Conservation (phyloP, 2,888 invertebrate species). For the Amblyjoppa proteus region DNA sequence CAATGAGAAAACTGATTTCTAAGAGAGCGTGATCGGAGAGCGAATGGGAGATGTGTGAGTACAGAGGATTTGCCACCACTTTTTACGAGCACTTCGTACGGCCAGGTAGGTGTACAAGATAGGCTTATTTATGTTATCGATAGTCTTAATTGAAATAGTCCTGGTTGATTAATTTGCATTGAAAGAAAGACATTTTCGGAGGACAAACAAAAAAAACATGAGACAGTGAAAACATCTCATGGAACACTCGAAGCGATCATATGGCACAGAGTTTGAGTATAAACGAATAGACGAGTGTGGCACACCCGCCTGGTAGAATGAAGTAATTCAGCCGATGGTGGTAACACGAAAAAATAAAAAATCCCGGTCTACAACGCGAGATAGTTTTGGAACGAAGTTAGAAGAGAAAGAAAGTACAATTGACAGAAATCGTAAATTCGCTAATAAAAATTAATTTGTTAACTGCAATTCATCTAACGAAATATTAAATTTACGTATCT, state of each 20-base stretch:
- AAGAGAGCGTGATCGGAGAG: constrained; percentile 46
- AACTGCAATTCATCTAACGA: constrained; percentile 53
- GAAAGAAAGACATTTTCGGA: constrained; percentile 22
- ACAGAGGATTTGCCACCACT: constrained; percentile 34
- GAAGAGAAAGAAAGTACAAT: constrained; percentile 15
- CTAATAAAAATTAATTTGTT: constrained; percentile 58
- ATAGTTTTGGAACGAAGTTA: constrained; percentile 29
- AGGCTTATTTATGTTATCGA: constrained; percentile 39
- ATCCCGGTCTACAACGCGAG: constrained; percentile 25
- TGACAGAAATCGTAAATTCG: constrained; percentile 44
- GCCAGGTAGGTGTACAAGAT: constrained; percentile 10
- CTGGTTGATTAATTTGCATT: constrained; percentile 26
- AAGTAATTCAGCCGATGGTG: constrained; percentile 44
- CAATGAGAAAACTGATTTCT: constrained; percentile 47
- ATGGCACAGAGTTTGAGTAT: constrained; percentile 71
- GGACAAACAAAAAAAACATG: constrained; percentile 35
- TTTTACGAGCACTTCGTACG: constrained; percentile 37
- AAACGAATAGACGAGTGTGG: constrained; percentile 39
- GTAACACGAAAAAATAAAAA: constrained; percentile 28
- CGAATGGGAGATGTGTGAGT: constrained; percentile 15
- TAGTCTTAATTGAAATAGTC: constrained; percentile 45
- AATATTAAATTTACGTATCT: constrained; percentile 41
- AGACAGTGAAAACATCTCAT: constrained; percentile 38
- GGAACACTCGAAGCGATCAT: constrained; percentile 67
- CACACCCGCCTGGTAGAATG: constrained; percentile 17